Percentiles rank a stretch among this genome's conserved stretches.
phyloP scores from a whole-genome alignment of 1,140 invertebrate species.

The Drosophila ficusphila region DNA sequence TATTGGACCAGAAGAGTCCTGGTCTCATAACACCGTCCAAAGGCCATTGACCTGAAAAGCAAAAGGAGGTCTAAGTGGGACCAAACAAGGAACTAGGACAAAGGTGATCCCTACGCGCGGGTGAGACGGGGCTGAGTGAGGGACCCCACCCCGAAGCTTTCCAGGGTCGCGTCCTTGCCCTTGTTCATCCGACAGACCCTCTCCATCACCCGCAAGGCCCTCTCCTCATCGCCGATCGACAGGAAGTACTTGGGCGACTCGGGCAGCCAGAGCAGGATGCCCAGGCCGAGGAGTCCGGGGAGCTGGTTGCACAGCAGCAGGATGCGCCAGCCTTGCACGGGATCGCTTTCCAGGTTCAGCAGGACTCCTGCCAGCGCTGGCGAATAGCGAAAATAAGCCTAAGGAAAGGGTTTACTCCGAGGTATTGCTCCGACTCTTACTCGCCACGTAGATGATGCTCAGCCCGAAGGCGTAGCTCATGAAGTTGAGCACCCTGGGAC shows the following conservation, averaged over 20 bases:
- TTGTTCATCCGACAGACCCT: constrained; percentile 41
- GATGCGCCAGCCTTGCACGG: constrained; percentile 29
- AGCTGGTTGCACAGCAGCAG: neutral
- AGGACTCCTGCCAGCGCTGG: constrained; percentile 22
- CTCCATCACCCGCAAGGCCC: constrained; percentile 36
- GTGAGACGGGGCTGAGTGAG: constrained; percentile 16
- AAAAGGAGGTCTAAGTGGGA: neutral
- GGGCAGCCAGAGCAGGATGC: constrained; percentile 11
- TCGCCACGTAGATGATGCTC: constrained; percentile 38
- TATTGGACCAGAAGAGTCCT: neutral
- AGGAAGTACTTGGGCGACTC: constrained; percentile 59
- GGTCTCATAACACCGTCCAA: neutral
- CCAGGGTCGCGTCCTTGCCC: constrained; percentile 38
- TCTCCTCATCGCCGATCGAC: constrained; percentile 3
- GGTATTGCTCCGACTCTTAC: constrained; percentile 39
- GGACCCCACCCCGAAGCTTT: constrained; percentile 26
- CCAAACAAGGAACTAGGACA: neutral
- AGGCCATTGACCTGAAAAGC: neutral
- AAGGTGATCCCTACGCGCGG: neutral
- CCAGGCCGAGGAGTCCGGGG: constrained; percentile 21
- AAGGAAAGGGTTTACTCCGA: no score
- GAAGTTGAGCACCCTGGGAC: constrained; percentile 32
- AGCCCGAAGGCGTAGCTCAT: constrained; percentile 28
- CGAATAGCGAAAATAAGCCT: neutral
- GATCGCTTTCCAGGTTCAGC: neutral